phyloP scores from a whole-genome alignment of 2,113 vertebrate species.

The Phalacrocorax aristotelis region DNA sequence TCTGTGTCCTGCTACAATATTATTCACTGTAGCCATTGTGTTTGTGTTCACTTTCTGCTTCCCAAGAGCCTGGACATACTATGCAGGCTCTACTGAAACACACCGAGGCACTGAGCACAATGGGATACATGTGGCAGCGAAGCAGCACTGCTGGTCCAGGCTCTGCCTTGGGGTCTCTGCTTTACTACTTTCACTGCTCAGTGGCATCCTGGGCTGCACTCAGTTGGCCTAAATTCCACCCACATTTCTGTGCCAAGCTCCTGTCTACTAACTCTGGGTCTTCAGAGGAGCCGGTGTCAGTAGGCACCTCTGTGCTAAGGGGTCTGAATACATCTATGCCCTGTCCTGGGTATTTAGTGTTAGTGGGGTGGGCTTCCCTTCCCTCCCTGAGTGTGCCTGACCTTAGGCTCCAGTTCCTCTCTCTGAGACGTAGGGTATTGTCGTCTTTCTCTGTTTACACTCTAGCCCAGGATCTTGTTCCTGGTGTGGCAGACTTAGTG shows the following conservation, averaged over 20 bases:
- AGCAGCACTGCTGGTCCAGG: not conserved
- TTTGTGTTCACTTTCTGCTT: not conserved
- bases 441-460: not conserved
- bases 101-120: accelerated
- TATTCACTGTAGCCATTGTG: not conserved
- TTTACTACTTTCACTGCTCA: not conserved
- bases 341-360: not conserved
- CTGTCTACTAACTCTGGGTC: not conserved
- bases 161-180: not conserved
- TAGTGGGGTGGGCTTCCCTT: not conserved
- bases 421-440: not conserved
- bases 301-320: not conserved
- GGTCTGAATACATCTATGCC: not conserved
- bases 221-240: not conserved
- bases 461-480: not conserved
- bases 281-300: not conserved
- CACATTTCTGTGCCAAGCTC: not conserved
- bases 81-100: not conserved
- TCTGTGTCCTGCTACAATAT: not conserved
- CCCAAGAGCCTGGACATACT: not conserved
- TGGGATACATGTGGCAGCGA: not conserved
- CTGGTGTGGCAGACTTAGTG: not conserved
- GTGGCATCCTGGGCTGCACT: not conserved
- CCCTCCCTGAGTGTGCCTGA: not conserved
- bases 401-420: not conserved